phyloP scores from a whole-genome alignment of 2,113 vertebrate species.

The Oostethus manadensis region DNA sequence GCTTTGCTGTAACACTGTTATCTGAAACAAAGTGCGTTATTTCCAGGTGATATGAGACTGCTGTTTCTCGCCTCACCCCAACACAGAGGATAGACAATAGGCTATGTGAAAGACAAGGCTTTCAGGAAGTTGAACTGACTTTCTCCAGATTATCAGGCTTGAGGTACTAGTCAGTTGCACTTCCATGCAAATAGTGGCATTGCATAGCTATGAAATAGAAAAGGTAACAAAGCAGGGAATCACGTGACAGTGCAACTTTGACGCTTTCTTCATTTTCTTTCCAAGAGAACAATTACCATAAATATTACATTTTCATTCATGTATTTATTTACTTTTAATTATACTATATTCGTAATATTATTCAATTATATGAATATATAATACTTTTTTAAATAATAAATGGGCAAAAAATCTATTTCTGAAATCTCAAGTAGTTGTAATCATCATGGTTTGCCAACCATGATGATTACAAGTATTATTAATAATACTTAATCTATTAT shows the following conservation, averaged over 20 bases:
- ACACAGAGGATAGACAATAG: constrained; percentile 10
- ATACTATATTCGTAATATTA: too few relatives aligned
- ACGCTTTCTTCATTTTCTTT: too few relatives aligned
- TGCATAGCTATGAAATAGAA: constrained; percentile 25
- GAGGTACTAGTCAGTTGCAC: constrained; percentile 39
- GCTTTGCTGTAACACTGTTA: constrained; percentile 33
- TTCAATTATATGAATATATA: too few relatives aligned
- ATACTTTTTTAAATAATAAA: too few relatives aligned
- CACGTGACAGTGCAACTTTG: constrained; percentile 26
- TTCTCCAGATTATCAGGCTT: constrained; percentile 46
- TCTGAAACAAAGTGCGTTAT: constrained; percentile 47
- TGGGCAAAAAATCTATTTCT: too few relatives aligned
- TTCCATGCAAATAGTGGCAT: constrained; percentile 25
- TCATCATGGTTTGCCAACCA: too few relatives aligned
- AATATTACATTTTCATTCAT: too few relatives aligned
- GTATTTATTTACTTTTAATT: too few relatives aligned
- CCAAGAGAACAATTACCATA: too few relatives aligned
- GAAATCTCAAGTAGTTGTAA: too few relatives aligned
- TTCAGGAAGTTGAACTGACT: constrained; percentile 39
- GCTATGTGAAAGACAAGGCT: constrained; percentile 25
- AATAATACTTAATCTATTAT: too few relatives aligned
- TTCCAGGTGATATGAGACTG: constrained; percentile 31
- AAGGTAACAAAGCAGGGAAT: constrained; percentile 31
- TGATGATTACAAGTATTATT: too few relatives aligned
- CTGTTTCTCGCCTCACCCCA: constrained; percentile 40